Evolutionary conservation across 2,113 vertebrate genomes (phyloP).

Genomic region (Petroica traversi): DNA sequence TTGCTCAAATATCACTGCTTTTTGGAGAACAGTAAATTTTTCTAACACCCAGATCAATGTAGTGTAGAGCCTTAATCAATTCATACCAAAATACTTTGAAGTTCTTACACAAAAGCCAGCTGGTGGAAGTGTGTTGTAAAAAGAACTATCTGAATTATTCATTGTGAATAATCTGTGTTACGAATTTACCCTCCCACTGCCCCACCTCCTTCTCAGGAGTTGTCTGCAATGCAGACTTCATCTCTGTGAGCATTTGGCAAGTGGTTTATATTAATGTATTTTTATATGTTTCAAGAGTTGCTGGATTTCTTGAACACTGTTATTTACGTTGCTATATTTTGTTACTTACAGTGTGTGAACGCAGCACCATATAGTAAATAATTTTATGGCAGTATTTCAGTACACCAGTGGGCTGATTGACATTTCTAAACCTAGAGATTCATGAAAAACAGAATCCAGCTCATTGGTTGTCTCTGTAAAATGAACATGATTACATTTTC

Average conservation of each 20-base stretch:
- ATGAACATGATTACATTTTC: background rate
- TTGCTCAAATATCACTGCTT: conserved; percentile 48
- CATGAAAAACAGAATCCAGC: background rate
- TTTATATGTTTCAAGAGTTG: background rate
- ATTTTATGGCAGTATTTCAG: background rate
- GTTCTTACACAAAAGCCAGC: conserved; percentile 53
- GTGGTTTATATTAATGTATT: background rate
- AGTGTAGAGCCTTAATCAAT: conserved; percentile 54
- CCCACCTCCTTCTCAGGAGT: conserved; percentile 13
- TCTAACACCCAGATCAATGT: conserved; percentile 55
- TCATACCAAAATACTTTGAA: conserved; percentile 67
- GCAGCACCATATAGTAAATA: background rate
- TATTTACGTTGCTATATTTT: background rate
- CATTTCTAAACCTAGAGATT: background rate
- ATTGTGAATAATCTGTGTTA: conserved; percentile 16
- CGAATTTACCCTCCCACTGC: background rate
- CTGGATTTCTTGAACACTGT: background rate
- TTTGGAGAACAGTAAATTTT: conserved; percentile 56
- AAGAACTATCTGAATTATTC: conserved; percentile 40
- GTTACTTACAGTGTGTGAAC: background rate
- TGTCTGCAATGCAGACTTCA: background rate
- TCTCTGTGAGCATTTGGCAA: background rate
- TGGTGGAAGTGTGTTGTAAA: conserved; percentile 36
- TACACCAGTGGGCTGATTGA: background rate
- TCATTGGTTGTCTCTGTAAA: background rate